Base-by-base conservation (phyloP, 2,113 vertebrate species). In the Sinocyclocheilus anophthalmus region DNA sequence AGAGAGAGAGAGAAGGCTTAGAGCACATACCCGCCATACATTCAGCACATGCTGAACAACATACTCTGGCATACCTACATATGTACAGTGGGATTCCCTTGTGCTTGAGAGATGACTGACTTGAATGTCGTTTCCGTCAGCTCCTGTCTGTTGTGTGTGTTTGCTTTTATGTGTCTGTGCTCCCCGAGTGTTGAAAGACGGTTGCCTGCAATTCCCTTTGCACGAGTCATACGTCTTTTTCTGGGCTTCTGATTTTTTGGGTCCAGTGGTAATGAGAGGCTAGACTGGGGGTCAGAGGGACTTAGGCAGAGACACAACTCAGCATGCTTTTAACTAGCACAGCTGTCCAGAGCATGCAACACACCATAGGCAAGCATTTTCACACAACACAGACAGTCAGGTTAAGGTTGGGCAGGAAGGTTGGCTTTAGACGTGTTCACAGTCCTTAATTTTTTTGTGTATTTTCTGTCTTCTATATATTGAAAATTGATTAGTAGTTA, bases 51-150 rank as follows among this genome's bases (percentile, higher is more conserved):
- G 87, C 78, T 77, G 78, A 85, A 53, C 88, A 89, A 93, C 94
- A 92, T 92, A 87, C 91, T 86, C 55, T 90, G 88, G 94, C 94
- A 95, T 95, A 94, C 94, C 92, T 94, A 94, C 93, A 94, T 95
- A 96, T 94, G 94, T 95, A 95, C 94, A 95, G 94, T 95, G 94
- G 94, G 93, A 91, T 94, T 94, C 93, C 94, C 95, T 94, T 93
- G 88, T 93, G 91, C 92, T 93, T 94, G 91, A 93, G 91, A 92
- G 93, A 93, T 93, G 92, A 92, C 87, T 69, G 90, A 76, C 91
- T 90, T 94, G 92, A 93, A 91, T 93, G 91, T 91, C 84, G 18
- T 79, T 92, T 91, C 87, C 85, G 88, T 91, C 89, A 79, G 87
- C 88, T 90, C 86, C 86, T 91, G 88, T 89, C 84, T 83, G 69